Evolutionary conservation across 2,113 vertebrate species (phyloP).

Genomic region (Pristiophorus japonicus): DNA sequence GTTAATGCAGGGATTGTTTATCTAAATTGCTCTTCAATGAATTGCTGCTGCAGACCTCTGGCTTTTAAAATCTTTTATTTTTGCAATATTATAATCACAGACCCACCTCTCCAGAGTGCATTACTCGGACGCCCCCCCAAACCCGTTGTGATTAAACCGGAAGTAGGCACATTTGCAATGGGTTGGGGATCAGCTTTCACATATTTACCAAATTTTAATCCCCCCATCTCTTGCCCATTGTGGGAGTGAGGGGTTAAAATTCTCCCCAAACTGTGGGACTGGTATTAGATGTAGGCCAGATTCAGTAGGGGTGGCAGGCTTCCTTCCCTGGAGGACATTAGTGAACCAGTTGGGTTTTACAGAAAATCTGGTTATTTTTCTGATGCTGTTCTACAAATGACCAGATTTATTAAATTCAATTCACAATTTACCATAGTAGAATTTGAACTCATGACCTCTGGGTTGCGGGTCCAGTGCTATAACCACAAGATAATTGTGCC

Average conservation of each 20-base stretch:
- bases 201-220: background rate
- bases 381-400: background rate
- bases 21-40: background rate
- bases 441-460: background rate
- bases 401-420: background rate
- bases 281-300: background rate
- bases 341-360: background rate
- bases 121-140: background rate
- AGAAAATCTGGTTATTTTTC: background rate
- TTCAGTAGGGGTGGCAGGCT: background rate
- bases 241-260: background rate
- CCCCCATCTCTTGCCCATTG: background rate
- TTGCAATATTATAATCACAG: background rate
- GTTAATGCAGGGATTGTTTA: background rate
- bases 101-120: background rate
- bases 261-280: background rate
- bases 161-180: background rate
- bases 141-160: background rate
- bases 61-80: background rate
- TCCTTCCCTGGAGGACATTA: background rate
- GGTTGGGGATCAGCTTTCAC: background rate
- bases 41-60: background rate
- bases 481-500: no score
- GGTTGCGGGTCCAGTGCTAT: no score
- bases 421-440: background rate